These are phyloP conservation scores for Cathartes aura DNA, from an alignment of 2,113 vertebrate genomes.

Conservation along the genomic window DNA sequence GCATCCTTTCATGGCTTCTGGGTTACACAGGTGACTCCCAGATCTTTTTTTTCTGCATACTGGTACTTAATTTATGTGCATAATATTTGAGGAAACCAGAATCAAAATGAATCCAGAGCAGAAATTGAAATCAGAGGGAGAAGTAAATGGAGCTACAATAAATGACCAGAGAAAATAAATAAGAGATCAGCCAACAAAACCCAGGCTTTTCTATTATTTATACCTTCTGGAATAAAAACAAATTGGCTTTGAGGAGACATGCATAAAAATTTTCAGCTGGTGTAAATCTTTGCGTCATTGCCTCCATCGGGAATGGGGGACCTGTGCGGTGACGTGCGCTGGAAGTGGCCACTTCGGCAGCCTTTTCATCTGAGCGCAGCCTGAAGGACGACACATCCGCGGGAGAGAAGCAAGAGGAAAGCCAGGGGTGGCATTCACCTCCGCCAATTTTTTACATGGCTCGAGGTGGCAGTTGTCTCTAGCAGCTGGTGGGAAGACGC, in stretches of 20 bases:
- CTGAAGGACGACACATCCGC: not conserved
- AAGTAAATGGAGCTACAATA: not conserved
- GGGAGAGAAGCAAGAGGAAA: not conserved
- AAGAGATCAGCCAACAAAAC: not conserved
- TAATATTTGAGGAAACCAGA: slow-evolving; percentile 28
- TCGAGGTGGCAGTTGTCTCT: not conserved
- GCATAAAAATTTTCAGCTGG: not conserved
- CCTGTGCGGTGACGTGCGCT: rapidly evolving
- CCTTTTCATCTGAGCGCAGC: not conserved
- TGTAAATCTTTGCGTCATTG: not conserved
- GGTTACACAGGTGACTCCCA: not conserved
- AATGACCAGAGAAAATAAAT: slow-evolving; percentile 7
- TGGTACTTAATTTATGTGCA: slow-evolving; percentile 37
- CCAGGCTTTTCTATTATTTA: not conserved
- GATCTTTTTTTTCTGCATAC: not conserved
- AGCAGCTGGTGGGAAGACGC: not conserved
- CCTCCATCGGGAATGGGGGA: not conserved
- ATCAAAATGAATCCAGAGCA: slow-evolving; percentile 14
- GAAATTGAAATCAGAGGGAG: slow-evolving; percentile 40
- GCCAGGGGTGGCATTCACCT: not conserved
- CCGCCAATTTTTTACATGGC: not conserved
- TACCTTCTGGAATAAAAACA: slow-evolving; percentile 8
- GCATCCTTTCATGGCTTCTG: not conserved
- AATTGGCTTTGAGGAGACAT: not conserved
- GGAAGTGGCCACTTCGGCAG: not conserved